phyloP scores from a whole-genome alignment of 2,797 vertebrate species.

The Silurus aristotelis region DNA sequence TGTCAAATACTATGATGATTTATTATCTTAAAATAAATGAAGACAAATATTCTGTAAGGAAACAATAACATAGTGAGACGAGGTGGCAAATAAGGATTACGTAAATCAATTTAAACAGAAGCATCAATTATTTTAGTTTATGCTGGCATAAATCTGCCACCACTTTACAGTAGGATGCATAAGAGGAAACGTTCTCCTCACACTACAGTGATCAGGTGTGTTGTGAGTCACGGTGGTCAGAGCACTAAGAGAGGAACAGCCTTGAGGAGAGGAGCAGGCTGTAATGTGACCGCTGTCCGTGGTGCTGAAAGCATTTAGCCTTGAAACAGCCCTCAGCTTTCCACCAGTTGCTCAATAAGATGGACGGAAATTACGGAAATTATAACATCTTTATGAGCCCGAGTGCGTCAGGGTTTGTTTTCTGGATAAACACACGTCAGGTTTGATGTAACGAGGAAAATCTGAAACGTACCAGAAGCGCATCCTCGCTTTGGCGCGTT shows the following conservation, averaged over 20 bases:
- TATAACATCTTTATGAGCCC: neutral
- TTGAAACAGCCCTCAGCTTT: neutral
- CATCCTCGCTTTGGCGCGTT: neutral
- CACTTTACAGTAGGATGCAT: neutral
- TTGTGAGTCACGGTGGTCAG: constrained; percentile 18
- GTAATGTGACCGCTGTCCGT: constrained; percentile 48
- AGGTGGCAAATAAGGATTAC: neutral
- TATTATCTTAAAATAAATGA: neutral
- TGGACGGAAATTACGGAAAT: constrained; percentile 2
- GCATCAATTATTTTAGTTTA: neutral
- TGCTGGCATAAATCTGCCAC: neutral
- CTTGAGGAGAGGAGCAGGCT: constrained; percentile 1
- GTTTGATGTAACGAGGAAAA: neutral
- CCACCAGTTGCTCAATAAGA: constrained; percentile 52
- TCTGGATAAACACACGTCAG: constrained; percentile 17
- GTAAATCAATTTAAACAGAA: neutral
- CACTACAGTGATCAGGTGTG: constrained; percentile 1
- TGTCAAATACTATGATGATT: neutral
- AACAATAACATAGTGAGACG: neutral
- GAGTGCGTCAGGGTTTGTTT: neutral
- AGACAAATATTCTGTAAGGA: neutral
- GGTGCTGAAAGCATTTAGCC: constrained; percentile 50
- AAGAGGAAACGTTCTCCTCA: neutral
- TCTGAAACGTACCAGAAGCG: neutral
- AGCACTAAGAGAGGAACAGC: neutral